Evolutionary conservation across 2,113 vertebrate species (phyloP).

Genomic region (Anthoscopus minutus): DNA sequence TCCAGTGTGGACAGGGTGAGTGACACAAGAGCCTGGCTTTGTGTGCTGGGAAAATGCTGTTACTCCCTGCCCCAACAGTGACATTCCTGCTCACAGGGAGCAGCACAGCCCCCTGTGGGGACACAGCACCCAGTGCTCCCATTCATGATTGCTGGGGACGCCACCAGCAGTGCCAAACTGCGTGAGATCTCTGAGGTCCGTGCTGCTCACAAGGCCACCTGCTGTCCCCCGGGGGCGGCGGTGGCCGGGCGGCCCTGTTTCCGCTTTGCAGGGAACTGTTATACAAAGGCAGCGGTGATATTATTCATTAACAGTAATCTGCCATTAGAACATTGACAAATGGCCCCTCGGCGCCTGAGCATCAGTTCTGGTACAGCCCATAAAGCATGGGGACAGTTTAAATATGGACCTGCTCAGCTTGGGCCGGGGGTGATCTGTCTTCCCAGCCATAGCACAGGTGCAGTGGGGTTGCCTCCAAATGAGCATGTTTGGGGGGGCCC

Average conservation of each 20-base stretch:
- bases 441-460: slow-evolving; percentile 65
- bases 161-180: background rate
- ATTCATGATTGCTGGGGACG: accelerated
- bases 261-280: slow-evolving; percentile 39
- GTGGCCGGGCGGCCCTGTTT: background rate
- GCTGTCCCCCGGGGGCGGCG: accelerated
- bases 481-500: slow-evolving; percentile 24
- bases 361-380: slow-evolving; percentile 79
- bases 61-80: background rate
- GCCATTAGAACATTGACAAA: slow-evolving; percentile 92
- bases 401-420: slow-evolving; percentile 88
- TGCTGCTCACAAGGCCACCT: background rate
- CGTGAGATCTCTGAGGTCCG: accelerated
- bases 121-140: background rate
- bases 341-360: slow-evolving; percentile 75
- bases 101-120: background rate
- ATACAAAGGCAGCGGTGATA: slow-evolving; percentile 64
- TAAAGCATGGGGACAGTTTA: slow-evolving; percentile 96
- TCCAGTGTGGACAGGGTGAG: background rate
- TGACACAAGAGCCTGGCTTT: background rate
- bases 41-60: background rate
- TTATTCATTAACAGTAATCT: slow-evolving; percentile 93
- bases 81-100: background rate
- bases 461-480: slow-evolving; percentile 62
- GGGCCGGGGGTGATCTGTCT: slow-evolving; percentile 83